These are phyloP conservation scores for Tiphia femorata DNA, from an alignment of 2,888 invertebrate genomes.

Conservation along the genomic window DNA sequence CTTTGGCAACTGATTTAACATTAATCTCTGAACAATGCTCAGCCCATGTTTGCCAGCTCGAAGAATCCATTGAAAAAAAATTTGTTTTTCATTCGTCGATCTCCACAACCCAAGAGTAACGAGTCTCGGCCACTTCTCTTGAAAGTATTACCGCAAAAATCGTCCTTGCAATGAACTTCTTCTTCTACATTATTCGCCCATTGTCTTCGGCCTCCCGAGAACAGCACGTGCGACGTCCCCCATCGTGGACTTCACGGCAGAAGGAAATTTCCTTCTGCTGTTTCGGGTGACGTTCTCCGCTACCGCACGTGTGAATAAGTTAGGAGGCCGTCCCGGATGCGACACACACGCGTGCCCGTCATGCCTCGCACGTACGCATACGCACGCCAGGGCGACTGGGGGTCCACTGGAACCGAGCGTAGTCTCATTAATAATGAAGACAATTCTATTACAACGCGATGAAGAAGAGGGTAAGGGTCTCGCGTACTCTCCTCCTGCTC, in stretches of 20 bases:
- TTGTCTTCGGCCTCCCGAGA: too few species aligned
- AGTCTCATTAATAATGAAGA: conserved; percentile 57
- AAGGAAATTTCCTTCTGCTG: conserved; percentile 43
- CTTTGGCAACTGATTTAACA: too few species aligned
- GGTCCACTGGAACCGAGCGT: conserved; percentile 29
- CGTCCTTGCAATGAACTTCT: too few species aligned
- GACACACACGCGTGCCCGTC: conserved; percentile 31
- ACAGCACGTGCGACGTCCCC: conserved; percentile 19
- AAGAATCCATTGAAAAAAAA: too few species aligned
- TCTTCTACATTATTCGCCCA: too few species aligned
- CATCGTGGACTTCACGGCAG: conserved; percentile 20
- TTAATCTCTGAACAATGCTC: too few species aligned
- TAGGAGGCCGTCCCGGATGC: conserved; percentile 34
- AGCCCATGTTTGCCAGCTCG: too few species aligned
- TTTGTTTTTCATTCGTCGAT: too few species aligned
- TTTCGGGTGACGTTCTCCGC: conserved; percentile 15
- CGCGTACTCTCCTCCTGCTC: conserved; percentile 12
- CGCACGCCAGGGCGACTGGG: conserved; percentile 12
- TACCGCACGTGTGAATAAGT: conserved; percentile 38
- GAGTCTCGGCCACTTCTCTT: too few species aligned
- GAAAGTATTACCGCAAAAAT: too few species aligned
- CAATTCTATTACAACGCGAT: conserved; percentile 56
- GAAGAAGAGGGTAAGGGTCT: conserved; percentile 15
- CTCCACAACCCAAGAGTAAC: too few species aligned
- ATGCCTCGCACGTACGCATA: conserved; percentile 16